Conservation (phyloP, 2,797 vertebrate species). For the Poeciliopsis infans region DNA sequence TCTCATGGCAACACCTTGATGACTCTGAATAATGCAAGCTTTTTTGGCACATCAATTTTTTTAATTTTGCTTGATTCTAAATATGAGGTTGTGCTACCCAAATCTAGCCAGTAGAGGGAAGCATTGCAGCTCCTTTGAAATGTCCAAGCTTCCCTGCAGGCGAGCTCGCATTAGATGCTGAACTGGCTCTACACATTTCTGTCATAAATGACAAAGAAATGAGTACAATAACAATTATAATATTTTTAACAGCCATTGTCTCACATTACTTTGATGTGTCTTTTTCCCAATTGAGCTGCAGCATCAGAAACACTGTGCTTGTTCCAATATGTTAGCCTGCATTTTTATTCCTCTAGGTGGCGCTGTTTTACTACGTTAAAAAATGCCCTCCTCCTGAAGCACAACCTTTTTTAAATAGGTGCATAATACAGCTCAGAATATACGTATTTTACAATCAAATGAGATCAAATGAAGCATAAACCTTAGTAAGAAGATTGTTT, state of each 20-base stretch:
- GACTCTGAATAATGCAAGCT: background rate
- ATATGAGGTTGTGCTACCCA: background rate
- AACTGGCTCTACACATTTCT: background rate
- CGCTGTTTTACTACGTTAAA: slow-evolving; percentile 24
- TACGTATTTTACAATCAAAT: background rate
- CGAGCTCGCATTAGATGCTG: background rate
- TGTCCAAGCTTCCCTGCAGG: background rate
- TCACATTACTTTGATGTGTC: background rate
- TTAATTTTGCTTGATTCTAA: background rate
- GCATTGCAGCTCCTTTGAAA: slow-evolving; percentile 32
- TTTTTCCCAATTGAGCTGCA: background rate
- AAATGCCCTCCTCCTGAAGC: background rate
- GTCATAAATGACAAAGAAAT: background rate
- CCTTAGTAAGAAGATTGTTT: background rate
- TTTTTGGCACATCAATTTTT: background rate
- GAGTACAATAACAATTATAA: background rate
- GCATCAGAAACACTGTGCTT: background rate
- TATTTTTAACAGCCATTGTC: background rate
- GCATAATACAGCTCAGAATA: background rate
- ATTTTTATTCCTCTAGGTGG: slow-evolving; percentile 24
- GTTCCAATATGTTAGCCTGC: background rate
- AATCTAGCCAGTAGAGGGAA: slow-evolving; percentile 43
- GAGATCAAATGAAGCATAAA: background rate
- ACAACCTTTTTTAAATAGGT: background rate
- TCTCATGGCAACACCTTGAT: background rate